Conservation (phyloP, 2,888 invertebrate genomes). For the Heterodera filipjevi region DNA sequence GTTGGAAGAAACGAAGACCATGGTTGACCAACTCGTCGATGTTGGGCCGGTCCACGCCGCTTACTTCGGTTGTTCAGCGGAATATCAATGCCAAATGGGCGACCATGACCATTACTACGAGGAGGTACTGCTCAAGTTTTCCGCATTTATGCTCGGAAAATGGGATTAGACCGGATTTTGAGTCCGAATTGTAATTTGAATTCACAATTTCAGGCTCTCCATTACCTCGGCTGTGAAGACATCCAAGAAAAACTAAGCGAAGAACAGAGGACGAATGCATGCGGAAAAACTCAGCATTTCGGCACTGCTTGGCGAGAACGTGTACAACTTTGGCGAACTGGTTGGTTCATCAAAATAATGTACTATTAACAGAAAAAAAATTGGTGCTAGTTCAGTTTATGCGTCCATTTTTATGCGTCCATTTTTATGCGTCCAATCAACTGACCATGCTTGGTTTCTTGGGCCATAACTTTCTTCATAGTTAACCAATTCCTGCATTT, state of each 20-base stretch:
- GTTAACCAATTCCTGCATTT: no score
- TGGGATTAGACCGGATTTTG: no score
- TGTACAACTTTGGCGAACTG: slow-evolving; percentile 95
- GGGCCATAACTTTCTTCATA: no score
- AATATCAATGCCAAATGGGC: slow-evolving; percentile 69
- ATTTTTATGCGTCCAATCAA: no score
- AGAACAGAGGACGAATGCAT: slow-evolving; percentile 69
- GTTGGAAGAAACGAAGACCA: slow-evolving; percentile 48
- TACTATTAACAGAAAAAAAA: no score
- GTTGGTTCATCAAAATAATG: slow-evolving; percentile 69
- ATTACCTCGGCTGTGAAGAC: slow-evolving; percentile 73
- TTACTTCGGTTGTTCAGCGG: slow-evolving; percentile 60
- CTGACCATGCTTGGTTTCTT: no score
- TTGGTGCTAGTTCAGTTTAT: no score
- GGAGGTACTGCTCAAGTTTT: slow-evolving; percentile 69
- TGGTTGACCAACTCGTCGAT: slow-evolving; percentile 48
- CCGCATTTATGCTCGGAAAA: no score
- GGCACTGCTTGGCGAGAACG: slow-evolving; percentile 87
- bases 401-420: not conserved
- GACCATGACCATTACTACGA: slow-evolving; percentile 93
- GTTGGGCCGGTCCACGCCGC: slow-evolving; percentile 61
- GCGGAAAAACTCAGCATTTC: slow-evolving; percentile 91
- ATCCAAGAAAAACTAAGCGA: slow-evolving; percentile 42
- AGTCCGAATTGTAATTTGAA: no score
- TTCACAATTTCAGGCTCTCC: slow-evolving; percentile 72